Percentiles rank a stretch among this genome's conserved stretches.
Conservation (phyloP, 1,140 invertebrate genomes). For the Zaprionus ornatus region DNA sequence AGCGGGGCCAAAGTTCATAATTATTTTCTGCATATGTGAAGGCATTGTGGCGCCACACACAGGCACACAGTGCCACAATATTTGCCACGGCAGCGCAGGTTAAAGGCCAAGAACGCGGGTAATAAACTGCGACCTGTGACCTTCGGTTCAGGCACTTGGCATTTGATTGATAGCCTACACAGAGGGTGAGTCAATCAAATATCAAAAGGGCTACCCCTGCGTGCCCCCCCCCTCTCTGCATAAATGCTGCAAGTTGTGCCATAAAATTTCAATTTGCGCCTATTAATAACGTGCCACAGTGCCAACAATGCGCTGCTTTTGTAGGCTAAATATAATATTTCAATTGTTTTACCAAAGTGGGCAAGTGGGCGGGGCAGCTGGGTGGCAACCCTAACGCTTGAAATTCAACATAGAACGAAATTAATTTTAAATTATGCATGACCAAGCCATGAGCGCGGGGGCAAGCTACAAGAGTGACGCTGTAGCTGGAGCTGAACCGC, state of each 20-base stretch:
- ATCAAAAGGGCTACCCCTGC: constrained; percentile 42
- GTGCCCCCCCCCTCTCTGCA: neutral
- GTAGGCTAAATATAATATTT: constrained; percentile 27
- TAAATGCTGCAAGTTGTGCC: constrained; percentile 52
- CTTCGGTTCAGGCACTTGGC: constrained; percentile 20
- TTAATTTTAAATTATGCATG: constrained; percentile 83
- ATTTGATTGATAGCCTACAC: constrained; percentile 28
- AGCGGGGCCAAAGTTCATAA: constrained; percentile 50
- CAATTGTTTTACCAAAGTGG: constrained; percentile 15
- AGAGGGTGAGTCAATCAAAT: constrained; percentile 31
- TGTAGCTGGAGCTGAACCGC: constrained; percentile 48
- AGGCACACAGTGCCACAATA: neutral
- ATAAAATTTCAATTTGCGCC: constrained; percentile 79
- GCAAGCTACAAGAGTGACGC: too few species aligned
- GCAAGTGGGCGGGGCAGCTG: neutral
- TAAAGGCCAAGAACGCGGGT: neutral
- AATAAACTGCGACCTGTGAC: constrained; percentile 16
- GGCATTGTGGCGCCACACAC: neutral
- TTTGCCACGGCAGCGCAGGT: constrained; percentile 14
- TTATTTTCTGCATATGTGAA: constrained; percentile 50
- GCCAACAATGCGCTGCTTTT: constrained; percentile 27
- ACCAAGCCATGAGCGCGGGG: constrained; percentile 56
- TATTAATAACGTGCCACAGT: constrained; percentile 68
- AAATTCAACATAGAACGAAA: constrained; percentile 75
- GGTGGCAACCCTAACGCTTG: neutral